Percentiles rank a stretch among this genome's conserved stretches.
phyloP scores from a whole-genome alignment of 2,113 vertebrate genomes.

The Pterocles gutturalis region DNA sequence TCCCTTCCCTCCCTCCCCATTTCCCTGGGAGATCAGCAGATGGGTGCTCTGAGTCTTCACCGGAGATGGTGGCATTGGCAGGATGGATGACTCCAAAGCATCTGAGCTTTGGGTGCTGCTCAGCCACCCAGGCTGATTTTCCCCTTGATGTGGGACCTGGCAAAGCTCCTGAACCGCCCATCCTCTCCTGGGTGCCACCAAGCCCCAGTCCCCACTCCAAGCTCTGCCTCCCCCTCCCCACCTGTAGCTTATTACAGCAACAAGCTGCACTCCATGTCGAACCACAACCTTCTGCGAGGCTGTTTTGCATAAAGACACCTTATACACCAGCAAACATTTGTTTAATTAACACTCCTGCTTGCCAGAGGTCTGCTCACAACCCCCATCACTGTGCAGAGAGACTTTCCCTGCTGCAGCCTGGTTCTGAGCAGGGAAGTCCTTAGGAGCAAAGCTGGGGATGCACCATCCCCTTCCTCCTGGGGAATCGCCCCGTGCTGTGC shows the following conservation, averaged over 20 bases:
- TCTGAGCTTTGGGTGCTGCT: neutral
- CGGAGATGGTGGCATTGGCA: fast-evolving
- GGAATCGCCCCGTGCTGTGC: neutral
- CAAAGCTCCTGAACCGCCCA: neutral
- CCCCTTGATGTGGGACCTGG: neutral
- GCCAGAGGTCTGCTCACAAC: neutral
- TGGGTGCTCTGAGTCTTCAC: no score
- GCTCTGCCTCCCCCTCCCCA: neutral
- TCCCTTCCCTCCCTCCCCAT: neutral
- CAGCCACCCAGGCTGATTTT: neutral
- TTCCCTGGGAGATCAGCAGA: neutral
- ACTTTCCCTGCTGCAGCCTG: neutral
- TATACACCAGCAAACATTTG: neutral
- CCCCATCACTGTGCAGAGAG: fast-evolving
- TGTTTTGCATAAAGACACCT: neutral
- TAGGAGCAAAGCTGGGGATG: neutral
- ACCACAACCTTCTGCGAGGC: neutral
- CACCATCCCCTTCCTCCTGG: neutral
- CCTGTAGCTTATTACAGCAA: neutral
- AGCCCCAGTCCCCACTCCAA: neutral
- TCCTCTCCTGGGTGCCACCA: neutral
- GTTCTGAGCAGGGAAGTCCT: neutral
- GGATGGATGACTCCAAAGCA: fast-evolving
- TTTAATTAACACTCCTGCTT: neutral
- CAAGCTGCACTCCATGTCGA: neutral